These are phyloP conservation scores for Petrophora chlorosata DNA, from an alignment of 2,888 invertebrate species.

Conservation along the genomic window DNA sequence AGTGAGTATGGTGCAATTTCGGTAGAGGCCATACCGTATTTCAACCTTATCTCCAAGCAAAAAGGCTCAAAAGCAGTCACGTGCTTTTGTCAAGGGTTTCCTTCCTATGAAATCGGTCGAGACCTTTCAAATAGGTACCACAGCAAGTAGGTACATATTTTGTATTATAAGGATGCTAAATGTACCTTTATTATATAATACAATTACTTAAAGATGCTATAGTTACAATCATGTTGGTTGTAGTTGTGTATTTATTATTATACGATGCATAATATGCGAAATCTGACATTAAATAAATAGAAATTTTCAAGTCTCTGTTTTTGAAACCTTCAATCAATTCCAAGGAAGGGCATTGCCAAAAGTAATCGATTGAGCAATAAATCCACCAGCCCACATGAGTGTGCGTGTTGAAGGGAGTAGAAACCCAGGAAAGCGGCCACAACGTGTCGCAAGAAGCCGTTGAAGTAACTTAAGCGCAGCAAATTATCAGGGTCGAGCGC, in stretches of 20 bases:
- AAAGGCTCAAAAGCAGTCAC: slow-evolving; percentile 2
- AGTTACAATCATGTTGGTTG: no score
- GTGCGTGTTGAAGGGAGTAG: slow-evolving; percentile 56
- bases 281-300: no score
- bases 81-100: background rate
- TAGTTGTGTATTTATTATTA: no score
- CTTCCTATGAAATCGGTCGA: background rate
- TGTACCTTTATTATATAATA: no score
- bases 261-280: no score
- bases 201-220: no score
- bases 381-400: slow-evolving; percentile 20
- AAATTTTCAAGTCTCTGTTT: no score
- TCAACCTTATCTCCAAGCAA: background rate
- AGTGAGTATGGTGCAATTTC: no score
- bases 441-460: slow-evolving; percentile 80
- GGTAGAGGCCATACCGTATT: background rate
- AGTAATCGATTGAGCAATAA: slow-evolving; percentile 17
- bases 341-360: slow-evolving; percentile 10
- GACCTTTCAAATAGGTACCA: background rate
- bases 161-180: no score
- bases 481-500: slow-evolving; percentile 80
- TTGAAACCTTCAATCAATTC: background rate
- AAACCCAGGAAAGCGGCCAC: slow-evolving; percentile 70
- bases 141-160: background rate
- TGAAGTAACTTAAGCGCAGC: slow-evolving; percentile 82